Evolutionary conservation across 1,140 invertebrate species (phyloP).

Genomic region (Himalopsyche phryganea): DNA sequence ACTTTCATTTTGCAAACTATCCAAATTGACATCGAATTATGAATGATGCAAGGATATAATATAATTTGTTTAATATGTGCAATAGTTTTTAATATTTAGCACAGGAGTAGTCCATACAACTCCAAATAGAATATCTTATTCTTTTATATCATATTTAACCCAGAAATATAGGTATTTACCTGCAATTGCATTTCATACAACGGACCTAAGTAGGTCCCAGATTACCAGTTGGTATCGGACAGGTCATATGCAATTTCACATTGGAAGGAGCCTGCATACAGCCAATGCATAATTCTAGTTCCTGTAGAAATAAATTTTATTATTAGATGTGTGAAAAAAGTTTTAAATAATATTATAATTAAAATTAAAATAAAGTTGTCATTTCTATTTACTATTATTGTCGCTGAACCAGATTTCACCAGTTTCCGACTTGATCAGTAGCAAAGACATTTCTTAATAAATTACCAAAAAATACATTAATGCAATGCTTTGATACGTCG

Average conservation of each 20-base stretch:
- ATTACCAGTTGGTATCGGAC: slow-evolving; percentile 28
- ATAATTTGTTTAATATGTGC: too few species aligned
- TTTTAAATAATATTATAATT: slow-evolving; percentile 13
- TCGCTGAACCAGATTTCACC: neutral
- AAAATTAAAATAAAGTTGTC: neutral
- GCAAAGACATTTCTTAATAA: neutral
- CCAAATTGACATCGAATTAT: too few species aligned
- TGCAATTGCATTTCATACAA: slow-evolving; percentile 54
- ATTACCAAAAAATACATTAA: neutral
- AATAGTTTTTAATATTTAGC: too few species aligned
- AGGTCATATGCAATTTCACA: slow-evolving; percentile 73
- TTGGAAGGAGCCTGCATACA: slow-evolving; percentile 79
- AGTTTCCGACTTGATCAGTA: slow-evolving; percentile 2
- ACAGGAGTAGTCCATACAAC: too few species aligned
- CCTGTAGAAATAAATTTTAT: slow-evolving; percentile 48
- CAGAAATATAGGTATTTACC: slow-evolving; percentile 42
- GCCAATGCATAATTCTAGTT: slow-evolving; percentile 79
- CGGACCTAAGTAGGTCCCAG: slow-evolving; percentile 38
- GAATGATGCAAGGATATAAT: too few species aligned
- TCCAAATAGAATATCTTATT: too few species aligned
- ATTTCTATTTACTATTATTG: neutral
- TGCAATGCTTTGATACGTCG: neutral
- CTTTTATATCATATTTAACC: too few species aligned
- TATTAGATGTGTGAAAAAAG: slow-evolving; percentile 6
- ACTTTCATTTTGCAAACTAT: too few species aligned